These are phyloP conservation scores for Drosophila varians DNA, from an alignment of 1,140 invertebrate genomes.

Conservation along the genomic window DNA sequence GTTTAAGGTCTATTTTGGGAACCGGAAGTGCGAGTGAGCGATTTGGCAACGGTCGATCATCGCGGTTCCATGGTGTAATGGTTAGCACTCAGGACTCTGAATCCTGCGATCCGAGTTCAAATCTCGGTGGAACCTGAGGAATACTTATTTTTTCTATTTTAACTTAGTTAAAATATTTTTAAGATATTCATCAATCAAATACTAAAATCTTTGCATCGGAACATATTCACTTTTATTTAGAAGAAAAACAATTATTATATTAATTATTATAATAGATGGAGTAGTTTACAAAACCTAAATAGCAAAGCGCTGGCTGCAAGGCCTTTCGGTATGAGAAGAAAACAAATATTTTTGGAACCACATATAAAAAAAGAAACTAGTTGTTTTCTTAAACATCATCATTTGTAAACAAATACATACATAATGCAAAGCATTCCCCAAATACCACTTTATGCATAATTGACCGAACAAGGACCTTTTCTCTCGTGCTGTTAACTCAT, in stretches of 20 bases:
- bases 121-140: conserved; percentile 90
- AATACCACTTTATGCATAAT: conserved; percentile 63
- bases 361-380: too few relatives aligned
- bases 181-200: too few relatives aligned
- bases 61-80: conserved; percentile 93
- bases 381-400: not conserved
- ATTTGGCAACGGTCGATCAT: not conserved
- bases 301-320: too few relatives aligned
- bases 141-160: not conserved
- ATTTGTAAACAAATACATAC: conserved; percentile 16
- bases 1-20: conserved; percentile 14
- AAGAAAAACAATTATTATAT: too few relatives aligned
- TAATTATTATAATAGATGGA: too few relatives aligned
- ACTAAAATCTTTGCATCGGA: too few relatives aligned
- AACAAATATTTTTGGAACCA: too few relatives aligned
- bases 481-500: conserved; percentile 42
- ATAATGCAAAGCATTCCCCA: conserved; percentile 50
- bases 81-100: conserved; percentile 96
- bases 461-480: conserved; percentile 50
- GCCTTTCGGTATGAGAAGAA: too few relatives aligned
- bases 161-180: too few relatives aligned
- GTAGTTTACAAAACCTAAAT: too few relatives aligned
- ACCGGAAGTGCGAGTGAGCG: conserved; percentile 7
- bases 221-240: too few relatives aligned
- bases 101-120: conserved; percentile 95